These are phyloP conservation scores for Catocala fraxini DNA, from an alignment of 2,888 invertebrate species.

Conservation along the genomic window DNA sequence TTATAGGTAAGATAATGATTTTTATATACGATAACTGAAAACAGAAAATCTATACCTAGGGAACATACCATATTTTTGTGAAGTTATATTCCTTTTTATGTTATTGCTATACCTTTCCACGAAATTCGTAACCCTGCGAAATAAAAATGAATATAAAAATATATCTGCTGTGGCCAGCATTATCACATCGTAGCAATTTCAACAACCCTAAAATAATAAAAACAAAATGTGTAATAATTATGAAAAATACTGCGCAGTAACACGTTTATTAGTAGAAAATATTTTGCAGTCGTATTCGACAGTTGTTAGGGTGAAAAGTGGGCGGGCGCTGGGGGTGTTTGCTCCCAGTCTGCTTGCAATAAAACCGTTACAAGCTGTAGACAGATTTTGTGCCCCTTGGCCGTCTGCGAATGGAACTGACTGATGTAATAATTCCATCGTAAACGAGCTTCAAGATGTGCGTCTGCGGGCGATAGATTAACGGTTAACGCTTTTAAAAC, in stretches of 20 bases:
- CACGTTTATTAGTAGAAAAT: constrained; percentile 47
- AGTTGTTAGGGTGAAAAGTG: constrained; percentile 20
- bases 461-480: constrained; percentile 30
- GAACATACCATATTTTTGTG: no score
- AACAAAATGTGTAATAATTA: constrained; percentile 15
- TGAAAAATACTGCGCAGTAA: constrained; percentile 29
- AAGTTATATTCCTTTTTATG: no score
- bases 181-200: constrained; percentile 10
- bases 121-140: constrained; percentile 3
- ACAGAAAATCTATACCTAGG: no score
- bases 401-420: constrained; percentile 48
- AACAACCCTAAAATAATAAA: constrained; percentile 18
- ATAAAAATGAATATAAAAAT: constrained; percentile 7
- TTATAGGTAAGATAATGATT: no score
- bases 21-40: no score
- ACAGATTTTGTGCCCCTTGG: constrained; percentile 56
- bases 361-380: constrained; percentile 61
- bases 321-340: constrained; percentile 46
- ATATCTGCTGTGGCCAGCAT: not conserved
- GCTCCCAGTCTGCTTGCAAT: constrained; percentile 56
- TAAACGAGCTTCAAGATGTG: constrained; percentile 41
- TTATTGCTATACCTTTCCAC: not conserved
- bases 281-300: constrained; percentile 52
- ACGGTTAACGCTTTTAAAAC: constrained; percentile 10
- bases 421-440: constrained; percentile 57